Evolutionary conservation across 2,113 vertebrate species (phyloP).

Genomic region (Athene cunicularia): DNA sequence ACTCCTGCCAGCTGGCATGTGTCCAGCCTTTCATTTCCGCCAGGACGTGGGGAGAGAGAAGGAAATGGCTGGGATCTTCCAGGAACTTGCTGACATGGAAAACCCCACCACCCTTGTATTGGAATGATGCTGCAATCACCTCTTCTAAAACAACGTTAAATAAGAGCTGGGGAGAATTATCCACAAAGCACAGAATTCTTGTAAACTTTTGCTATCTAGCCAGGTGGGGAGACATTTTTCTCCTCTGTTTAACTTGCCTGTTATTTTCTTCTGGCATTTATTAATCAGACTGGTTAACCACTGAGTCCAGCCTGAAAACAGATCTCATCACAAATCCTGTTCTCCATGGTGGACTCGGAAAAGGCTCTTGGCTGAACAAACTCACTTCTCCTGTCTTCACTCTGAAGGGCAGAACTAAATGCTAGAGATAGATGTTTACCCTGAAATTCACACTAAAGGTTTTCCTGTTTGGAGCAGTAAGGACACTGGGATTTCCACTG

Average conservation of each 20-base stretch:
- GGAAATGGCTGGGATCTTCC: background rate
- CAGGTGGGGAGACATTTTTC: slow-evolving; percentile 10
- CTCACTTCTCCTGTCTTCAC: slow-evolving; percentile 31
- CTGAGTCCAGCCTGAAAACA: slow-evolving; percentile 43
- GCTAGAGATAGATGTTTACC: slow-evolving; percentile 45
- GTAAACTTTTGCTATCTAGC: slow-evolving; percentile 43
- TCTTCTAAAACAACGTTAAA: background rate
- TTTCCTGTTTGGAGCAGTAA: background rate
- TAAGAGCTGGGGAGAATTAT: background rate
- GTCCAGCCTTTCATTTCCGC: slow-evolving; percentile 22
- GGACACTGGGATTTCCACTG: background rate
- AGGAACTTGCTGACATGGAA: background rate
- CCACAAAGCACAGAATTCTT: slow-evolving; percentile 10
- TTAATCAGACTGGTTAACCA: slow-evolving; percentile 74
- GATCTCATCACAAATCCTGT: slow-evolving; percentile 51
- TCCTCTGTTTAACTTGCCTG: slow-evolving; percentile 23
- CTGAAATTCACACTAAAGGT: slow-evolving; percentile 5
- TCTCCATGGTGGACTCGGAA: slow-evolving; percentile 28
- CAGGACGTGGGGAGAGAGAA: background rate
- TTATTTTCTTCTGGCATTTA: slow-evolving; percentile 71
- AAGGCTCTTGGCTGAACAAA: slow-evolving; percentile 50
- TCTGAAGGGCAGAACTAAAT: slow-evolving; percentile 24
- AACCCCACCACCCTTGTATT: background rate
- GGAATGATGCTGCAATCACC: background rate
- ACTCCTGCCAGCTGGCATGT: background rate